These are phyloP conservation scores for Calliopsis andreniformis DNA, from an alignment of 1,140 invertebrate genomes.

Conservation along the genomic window DNA sequence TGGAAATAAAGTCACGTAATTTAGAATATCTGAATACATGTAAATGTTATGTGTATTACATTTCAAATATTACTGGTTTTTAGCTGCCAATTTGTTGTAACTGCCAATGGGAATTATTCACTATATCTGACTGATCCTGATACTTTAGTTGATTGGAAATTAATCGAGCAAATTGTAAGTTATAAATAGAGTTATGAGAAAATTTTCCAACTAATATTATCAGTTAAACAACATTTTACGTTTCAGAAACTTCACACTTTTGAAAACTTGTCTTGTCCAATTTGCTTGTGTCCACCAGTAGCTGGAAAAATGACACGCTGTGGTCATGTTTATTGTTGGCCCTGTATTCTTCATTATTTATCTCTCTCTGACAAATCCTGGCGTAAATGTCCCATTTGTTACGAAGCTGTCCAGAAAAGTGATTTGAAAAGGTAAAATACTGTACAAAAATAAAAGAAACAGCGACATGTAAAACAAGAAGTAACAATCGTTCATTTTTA, in stretches of 20 bases:
- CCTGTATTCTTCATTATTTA: conserved; percentile 96
- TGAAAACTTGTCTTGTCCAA: conserved; percentile 92
- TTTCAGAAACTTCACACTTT: conserved; percentile 83
- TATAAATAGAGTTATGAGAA: conserved; percentile 2
- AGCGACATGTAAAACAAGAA: neutral
- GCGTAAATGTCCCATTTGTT: conserved; percentile 94
- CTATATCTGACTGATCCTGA: conserved; percentile 92
- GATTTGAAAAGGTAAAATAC: conserved; percentile 89
- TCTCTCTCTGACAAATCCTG: conserved; percentile 89
- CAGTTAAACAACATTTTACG: conserved; percentile 38
- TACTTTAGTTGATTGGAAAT: conserved; percentile 93
- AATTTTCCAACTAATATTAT: too few species aligned
- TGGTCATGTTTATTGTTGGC: conserved; percentile 98
- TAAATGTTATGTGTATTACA: neutral
- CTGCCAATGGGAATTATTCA: conserved; percentile 88
- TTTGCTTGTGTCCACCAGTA: conserved; percentile 92
- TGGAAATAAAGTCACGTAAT: conserved; percentile 47
- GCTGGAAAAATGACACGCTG: conserved; percentile 96
- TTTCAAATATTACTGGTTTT: conserved; percentile 65
- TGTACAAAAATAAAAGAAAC: neutral
- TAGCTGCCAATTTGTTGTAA: conserved; percentile 97
- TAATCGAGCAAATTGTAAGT: conserved; percentile 95
- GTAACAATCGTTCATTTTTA: conserved; percentile 66
- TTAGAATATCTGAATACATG: neutral
- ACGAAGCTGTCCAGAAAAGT: conserved; percentile 87